phyloP scores from a whole-genome alignment of 30 jellyfish, hydroid and myxozoan species.

The Cassiopea andromeda region DNA sequence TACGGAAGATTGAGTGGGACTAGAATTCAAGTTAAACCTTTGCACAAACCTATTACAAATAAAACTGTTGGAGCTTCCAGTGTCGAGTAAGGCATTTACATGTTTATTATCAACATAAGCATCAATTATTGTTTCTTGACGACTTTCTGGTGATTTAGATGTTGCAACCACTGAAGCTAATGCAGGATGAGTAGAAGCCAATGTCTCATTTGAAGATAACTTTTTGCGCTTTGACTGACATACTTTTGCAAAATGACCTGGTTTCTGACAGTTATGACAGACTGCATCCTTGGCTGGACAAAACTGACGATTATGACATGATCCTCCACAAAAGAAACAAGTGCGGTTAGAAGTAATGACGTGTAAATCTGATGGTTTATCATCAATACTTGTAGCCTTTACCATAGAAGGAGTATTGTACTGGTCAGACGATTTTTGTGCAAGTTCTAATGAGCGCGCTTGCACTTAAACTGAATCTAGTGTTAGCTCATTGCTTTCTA shows the following conservation, averaged over 20 bases:
- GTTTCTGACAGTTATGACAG: not conserved
- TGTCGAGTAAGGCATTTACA: not conserved
- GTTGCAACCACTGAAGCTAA: not conserved
- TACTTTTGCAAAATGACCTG: not conserved
- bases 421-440: not conserved
- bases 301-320: not conserved
- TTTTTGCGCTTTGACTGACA: not conserved
- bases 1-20: not conserved
- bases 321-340: not conserved
- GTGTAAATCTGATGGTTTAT: not conserved
- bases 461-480: too few species aligned
- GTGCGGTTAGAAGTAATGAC: not conserved
- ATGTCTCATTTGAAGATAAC: not conserved
- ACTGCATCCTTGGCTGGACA: not conserved
- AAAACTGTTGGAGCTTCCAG: not conserved
- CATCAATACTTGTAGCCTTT: not conserved
- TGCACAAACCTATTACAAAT: not conserved
- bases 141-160: not conserved
- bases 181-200: not conserved
- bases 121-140: not conserved
- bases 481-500: too few species aligned
- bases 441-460: not conserved
- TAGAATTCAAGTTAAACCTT: not conserved
- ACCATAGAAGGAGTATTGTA: not conserved
- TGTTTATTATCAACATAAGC: not conserved